Conservation (phyloP, 2,888 invertebrate species). For the Plebejus anna region DNA sequence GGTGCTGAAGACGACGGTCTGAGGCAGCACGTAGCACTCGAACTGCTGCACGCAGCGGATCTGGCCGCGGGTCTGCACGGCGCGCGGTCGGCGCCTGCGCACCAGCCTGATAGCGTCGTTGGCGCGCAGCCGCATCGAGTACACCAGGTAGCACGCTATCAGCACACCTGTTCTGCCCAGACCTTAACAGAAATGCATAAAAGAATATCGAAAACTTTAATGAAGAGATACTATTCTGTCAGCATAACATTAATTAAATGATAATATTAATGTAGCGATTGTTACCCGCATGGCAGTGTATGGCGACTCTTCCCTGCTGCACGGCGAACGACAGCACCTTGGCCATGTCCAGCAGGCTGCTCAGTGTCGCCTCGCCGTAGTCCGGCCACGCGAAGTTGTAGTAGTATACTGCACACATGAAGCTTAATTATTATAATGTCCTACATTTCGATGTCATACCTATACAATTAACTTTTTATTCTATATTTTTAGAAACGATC, state of each 20-base stretch:
- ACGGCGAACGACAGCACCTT: constrained; percentile 92
- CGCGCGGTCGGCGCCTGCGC: constrained; percentile 85
- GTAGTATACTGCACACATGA: constrained; percentile 84
- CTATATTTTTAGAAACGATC: too few relatives aligned
- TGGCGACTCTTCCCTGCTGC: constrained; percentile 88
- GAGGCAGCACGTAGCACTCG: constrained; percentile 88
- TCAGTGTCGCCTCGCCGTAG: constrained; percentile 88
- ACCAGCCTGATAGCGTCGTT: constrained; percentile 90
- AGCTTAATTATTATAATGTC: too few relatives aligned
- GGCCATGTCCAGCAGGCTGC: constrained; percentile 92
- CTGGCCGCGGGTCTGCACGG: constrained; percentile 91
- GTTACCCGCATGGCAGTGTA: constrained; percentile 93
- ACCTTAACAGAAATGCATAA: constrained; percentile 64
- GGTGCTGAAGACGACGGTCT: constrained; percentile 85
- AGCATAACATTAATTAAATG: not conserved
- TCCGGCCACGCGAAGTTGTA: constrained; percentile 95
- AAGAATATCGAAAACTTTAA: not conserved
- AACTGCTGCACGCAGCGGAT: constrained; percentile 90
- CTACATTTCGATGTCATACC: too few relatives aligned
- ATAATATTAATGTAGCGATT: not conserved
- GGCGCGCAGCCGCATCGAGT: constrained; percentile 86
- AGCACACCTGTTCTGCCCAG: constrained; percentile 92
- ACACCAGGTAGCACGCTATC: constrained; percentile 92
- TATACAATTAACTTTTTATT: too few relatives aligned
- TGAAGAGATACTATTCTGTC: not conserved